Evolutionary conservation across 1,140 invertebrate genomes (phyloP).

Genomic region (Neotoxoptera formosana): DNA sequence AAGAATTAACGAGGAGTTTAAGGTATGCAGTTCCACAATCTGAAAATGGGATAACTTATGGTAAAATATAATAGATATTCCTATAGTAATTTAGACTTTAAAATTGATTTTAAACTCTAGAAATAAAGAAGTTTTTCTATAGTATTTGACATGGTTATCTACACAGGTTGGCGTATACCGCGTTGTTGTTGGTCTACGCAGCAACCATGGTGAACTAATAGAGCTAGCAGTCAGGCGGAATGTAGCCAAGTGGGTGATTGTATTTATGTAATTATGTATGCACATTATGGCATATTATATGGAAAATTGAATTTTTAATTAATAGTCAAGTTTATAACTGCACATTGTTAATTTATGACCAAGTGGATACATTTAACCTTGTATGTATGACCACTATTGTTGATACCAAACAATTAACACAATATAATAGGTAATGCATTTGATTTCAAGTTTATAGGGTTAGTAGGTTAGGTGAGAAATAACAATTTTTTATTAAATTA

Average conservation of each 20-base stretch:
- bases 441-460: too few relatives aligned
- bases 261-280: not conserved
- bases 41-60: conserved; percentile 71
- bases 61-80: conserved; percentile 62
- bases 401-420: too few relatives aligned
- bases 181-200: not conserved
- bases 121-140: not conserved
- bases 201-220: not conserved
- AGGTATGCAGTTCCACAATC: conserved; percentile 70
- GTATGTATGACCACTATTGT: too few relatives aligned
- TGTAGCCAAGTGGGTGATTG: not conserved
- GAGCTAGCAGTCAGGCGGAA: not conserved
- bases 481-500: too few relatives aligned
- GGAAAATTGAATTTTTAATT: too few relatives aligned
- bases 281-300: not conserved
- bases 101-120: not conserved
- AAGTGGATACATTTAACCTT: too few relatives aligned
- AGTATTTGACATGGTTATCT: not conserved
- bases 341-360: too few relatives aligned
- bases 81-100: not conserved
- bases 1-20: conserved; percentile 70
- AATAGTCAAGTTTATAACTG: too few relatives aligned
- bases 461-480: too few relatives aligned
- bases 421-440: too few relatives aligned
- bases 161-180: not conserved